Base-by-base conservation (phyloP, 2,888 invertebrate species). In the Ceramica pisi region DNA sequence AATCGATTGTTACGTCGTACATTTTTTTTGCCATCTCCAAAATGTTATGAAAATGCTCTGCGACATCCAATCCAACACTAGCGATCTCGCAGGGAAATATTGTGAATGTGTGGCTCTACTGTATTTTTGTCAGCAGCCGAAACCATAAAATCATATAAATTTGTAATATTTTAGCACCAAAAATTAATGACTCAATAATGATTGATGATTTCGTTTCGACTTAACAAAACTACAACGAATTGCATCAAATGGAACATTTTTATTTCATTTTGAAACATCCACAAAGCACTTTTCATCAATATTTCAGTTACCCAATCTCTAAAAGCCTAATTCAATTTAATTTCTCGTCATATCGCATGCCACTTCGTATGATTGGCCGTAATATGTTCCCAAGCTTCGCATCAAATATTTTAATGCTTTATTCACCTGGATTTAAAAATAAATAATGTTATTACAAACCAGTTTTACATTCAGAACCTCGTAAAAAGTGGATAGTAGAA, bases 281-380 rank as follows among this genome's bases (percentile, higher is more conserved):
- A 8, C 14, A 57, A 21, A 26, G 14, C n/a, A 31, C 6, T 50
- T 35, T 57, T 23, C 31, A 60, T 23, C 9, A 21, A 53, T n/a
- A n/a, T 48, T 69, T 50, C 48, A 12, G 19, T 4, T 26, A 41
- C 21, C 16, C 31, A 60, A 50, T 48, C 1, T 59, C 23, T 68
- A 31, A 60, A 63, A 64, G 19, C 35, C 19, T 44, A 50, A 60
- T 59, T 63, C 48, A 21, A 16, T 76, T 63, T 26, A 69, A 55
- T 60, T 6, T 64, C 21, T 21, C 59, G 35, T 69, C 53, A 63
- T 53, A 68, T 62, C 53, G 9, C 26, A 61, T 26, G 21, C 12
- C 46, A 75, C 26, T 67, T 62, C 38, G 26, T 51, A 44, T 67
- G 23, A 74, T 51, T 61, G 56, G 44, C 38, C 51, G n/a, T 75